phyloP scores from a whole-genome alignment of 2,888 invertebrate species.

The Apocheima hispidaria region DNA sequence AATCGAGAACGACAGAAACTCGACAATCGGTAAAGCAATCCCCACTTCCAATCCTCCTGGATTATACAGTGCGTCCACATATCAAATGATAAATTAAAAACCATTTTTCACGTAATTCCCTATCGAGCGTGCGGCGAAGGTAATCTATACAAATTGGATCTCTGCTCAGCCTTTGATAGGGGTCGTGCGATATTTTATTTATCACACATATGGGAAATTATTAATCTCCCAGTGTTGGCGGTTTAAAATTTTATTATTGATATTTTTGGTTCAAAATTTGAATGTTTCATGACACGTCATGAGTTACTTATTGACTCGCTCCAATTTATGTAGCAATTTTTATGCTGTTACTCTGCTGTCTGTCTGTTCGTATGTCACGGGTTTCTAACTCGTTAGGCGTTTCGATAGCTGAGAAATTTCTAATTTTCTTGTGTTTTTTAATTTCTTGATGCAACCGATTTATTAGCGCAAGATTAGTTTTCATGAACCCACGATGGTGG shows the following conservation, averaged over 20 bases:
- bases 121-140: slow-evolving; percentile 49
- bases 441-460: too few relatives aligned
- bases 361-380: too few relatives aligned
- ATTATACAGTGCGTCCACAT: slow-evolving; percentile 32
- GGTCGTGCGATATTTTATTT: slow-evolving; percentile 53
- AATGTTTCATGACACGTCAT: too few relatives aligned
- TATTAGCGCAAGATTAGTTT: too few relatives aligned
- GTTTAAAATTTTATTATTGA: slow-evolving; percentile 28
- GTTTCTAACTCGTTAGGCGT: too few relatives aligned
- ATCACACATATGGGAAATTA: slow-evolving; percentile 53
- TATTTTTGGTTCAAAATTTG: background rate
- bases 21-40: slow-evolving; percentile 27
- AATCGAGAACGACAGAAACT: slow-evolving; percentile 7
- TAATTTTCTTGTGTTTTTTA: too few relatives aligned
- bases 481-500: too few relatives aligned
- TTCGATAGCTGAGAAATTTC: too few relatives aligned
- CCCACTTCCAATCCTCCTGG: slow-evolving; percentile 16
- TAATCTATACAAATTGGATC: slow-evolving; percentile 69
- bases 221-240: slow-evolving; percentile 43
- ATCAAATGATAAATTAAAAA: slow-evolving; percentile 65
- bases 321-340: too few relatives aligned
- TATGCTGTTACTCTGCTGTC: too few relatives aligned
- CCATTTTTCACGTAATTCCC: slow-evolving; percentile 70
- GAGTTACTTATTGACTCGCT: too few relatives aligned
- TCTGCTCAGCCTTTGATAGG: slow-evolving; percentile 59